Evolutionary conservation across 1,140 invertebrate genomes (phyloP).

Genomic region (Dryas iulia): DNA sequence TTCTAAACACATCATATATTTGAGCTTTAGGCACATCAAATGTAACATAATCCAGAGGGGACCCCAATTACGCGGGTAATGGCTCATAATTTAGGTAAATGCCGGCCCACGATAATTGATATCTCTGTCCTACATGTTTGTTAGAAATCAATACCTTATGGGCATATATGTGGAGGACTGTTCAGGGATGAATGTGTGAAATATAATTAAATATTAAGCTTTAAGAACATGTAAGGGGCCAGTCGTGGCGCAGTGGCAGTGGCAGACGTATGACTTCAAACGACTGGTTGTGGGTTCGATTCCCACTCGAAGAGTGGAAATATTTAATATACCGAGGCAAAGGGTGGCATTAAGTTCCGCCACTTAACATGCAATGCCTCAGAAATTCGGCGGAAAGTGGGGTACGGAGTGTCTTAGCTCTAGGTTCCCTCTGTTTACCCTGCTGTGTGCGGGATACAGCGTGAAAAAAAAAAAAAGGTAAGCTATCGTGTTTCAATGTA

Average conservation of each 20-base stretch:
- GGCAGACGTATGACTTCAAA: no score
- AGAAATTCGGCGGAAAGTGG: no score
- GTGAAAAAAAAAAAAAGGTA: background rate
- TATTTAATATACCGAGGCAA: no score
- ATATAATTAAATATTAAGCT: no score
- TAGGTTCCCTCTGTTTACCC: background rate
- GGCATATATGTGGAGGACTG: background rate
- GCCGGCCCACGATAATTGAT: constrained; percentile 37
- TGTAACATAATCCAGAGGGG: constrained; percentile 33
- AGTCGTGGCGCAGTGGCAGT: background rate
- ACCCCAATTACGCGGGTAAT: constrained; percentile 36
- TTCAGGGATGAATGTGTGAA: no score
- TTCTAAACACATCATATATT: constrained; percentile 15
- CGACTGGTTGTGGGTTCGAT: no score
- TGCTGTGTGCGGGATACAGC: background rate
- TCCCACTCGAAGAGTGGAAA: no score
- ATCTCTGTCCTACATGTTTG: constrained; percentile 31
- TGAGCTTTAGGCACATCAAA: constrained; percentile 19
- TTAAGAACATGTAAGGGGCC: no score
- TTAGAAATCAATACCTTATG: constrained; percentile 32
- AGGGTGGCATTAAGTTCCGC: no score
- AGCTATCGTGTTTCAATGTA: no score
- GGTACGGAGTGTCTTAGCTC: no score
- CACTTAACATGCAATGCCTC: no score
- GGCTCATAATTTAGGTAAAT: constrained; percentile 43